Evolutionary conservation across 1,140 invertebrate genomes (phyloP), one percentile per base, ranked within the genome.

Genomic region (Drosophila watanabei): DNA sequence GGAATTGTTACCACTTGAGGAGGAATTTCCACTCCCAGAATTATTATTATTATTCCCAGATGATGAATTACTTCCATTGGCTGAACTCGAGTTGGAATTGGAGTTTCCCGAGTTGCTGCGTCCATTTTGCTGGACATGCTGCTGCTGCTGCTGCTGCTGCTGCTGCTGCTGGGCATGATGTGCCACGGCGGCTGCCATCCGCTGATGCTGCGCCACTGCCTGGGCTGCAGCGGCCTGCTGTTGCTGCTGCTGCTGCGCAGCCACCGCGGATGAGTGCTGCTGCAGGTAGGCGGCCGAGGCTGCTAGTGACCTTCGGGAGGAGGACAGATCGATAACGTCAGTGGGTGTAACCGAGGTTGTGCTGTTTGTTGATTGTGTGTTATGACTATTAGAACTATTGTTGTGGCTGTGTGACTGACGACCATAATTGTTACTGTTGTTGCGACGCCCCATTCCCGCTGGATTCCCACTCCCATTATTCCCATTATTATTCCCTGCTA

Each of bases 291-390:
- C 91, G 16, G 91, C 79, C 41, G 91, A 91, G 30, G 87, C 84
- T 60, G 86, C 87, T 30, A 94, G 43, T 39, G 93, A 92, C 92
- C 92, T 93, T 93, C 91, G 92, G 62, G 91, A 87, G 80, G 92
- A 92, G 90, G 92, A 93, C 71, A 93, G 91, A 93, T 93, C 92
- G 68, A 93, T 93, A 80, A 93, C 92, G 66, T 93, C 92, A 92
- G 92, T 92, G 63, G 92, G 82, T 57, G 87, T 79, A 58, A 63
- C 75, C 56, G 83, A 81, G 57, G 78, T 10, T 49, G n/a, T 28
- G 48, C 30, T 49, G 64, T 52, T 75, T 80, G 6, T 28, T 52
- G 30, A 70, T 80, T 64, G 78, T 82, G 58, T 78, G 62, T 46
- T 65, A 57, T 57, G 56, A 46, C 60, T 76, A 70, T n/a, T 72